Conservation (phyloP, 2,888 invertebrate species). For the Sylvicola cinctus region DNA sequence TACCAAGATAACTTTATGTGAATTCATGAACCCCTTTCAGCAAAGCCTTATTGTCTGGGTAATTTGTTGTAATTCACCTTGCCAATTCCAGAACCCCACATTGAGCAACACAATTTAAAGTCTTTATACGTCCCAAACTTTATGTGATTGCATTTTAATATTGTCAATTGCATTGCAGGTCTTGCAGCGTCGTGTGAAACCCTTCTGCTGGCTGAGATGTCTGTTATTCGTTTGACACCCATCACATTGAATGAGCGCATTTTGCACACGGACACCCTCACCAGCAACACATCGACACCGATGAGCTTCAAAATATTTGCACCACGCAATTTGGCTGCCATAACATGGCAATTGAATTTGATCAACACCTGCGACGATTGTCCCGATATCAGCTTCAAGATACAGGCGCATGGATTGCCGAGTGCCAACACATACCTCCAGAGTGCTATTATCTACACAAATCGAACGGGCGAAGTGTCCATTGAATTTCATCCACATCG, state of each 20-base stretch:
- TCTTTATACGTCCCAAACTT: too few relatives aligned
- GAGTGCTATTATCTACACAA: slow-evolving; percentile 29
- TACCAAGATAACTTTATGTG: too few relatives aligned
- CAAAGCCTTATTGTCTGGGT: too few relatives aligned
- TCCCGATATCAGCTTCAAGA: slow-evolving; percentile 26
- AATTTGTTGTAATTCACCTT: too few relatives aligned
- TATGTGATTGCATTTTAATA: too few relatives aligned
- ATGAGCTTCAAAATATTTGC: slow-evolving; percentile 32
- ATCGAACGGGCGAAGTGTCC: slow-evolving; percentile 21
- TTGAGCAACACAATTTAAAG: too few relatives aligned
- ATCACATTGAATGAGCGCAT: slow-evolving; percentile 20
- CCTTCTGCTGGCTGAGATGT: slow-evolving; percentile 39
- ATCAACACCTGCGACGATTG: slow-evolving; percentile 24
- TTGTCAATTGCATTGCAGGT: slow-evolving; percentile 36
- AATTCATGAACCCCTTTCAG: too few relatives aligned
- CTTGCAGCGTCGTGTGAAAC: slow-evolving; percentile 44
- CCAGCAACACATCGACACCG: slow-evolving; percentile 15
- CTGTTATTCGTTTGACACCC: slow-evolving; percentile 28
- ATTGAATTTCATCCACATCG: slow-evolving; percentile 33
- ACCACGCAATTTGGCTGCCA: slow-evolving; percentile 18
- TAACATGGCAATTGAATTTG: slow-evolving; percentile 18
- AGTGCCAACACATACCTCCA: slow-evolving; percentile 28
- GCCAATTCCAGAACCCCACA: too few relatives aligned
- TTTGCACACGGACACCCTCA: slow-evolving; percentile 16
- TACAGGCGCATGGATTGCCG: slow-evolving; percentile 33